Evolutionary conservation across 2,797 vertebrate species (phyloP), one percentile per base, ranked within the genome.

Genomic region (Leptodactylus fallax): DNA sequence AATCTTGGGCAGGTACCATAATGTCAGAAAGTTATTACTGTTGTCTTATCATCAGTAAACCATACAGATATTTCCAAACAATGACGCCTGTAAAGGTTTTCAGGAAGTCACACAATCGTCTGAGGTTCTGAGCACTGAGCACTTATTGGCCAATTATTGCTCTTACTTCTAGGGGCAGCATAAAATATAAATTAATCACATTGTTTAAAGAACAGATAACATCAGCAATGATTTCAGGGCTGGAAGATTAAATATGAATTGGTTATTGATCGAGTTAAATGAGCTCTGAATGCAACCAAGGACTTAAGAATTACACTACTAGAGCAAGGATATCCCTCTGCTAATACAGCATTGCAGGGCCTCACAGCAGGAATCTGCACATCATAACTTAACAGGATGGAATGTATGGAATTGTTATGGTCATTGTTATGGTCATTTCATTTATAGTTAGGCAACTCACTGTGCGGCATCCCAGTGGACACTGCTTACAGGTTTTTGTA

Each of bases 131-230:
- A 88, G 87, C 77, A 81, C 67, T 60, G 63, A 45, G 67, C 78
- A 85, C 83, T 88, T 85, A 88, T 71, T 80, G 87, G 65, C 53
- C 82, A 80, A 79, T 85, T 88, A 85, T 85, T 85, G 83, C 87
- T 88, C 83, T 77, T 81, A 67, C 67, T 77, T 85, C 78, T 85
- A 55, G 71, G 81, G 47, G 78, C 56, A 85, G 60, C 83, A 88
- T 88, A n/a, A 88, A 88, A 88, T 88, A 88, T 88, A 85, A 85
- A 88, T 85, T 85, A 80, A 81, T 85, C 78, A 74, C 58, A 85
- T 85, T 88, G 87, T 88, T 81, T 88, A 88, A 88, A 85, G 79
- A 88, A 83, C 78, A 85, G 83, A 88, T 81, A 85, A 88, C 78
- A 88, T 81, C 83, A 88, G 83, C 55, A 81, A 72, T 55, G 23